Conservation (phyloP, 2,113 vertebrate genomes). For the Lophius piscatorius region DNA sequence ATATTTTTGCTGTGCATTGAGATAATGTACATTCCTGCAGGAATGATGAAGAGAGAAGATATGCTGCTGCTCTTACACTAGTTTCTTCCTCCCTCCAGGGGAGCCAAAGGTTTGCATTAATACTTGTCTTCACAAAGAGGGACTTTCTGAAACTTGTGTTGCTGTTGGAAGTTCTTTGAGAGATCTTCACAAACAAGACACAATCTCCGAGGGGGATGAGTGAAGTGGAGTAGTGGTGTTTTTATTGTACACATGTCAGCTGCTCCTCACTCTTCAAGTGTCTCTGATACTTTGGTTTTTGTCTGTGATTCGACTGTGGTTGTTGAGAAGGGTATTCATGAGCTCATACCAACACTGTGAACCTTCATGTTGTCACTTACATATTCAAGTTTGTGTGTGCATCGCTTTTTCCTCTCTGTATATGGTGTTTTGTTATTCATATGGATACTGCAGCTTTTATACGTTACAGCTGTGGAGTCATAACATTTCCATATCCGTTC, state of each 20-base stretch:
- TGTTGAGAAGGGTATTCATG: slow-evolving; percentile 18
- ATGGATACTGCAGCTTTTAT: slow-evolving; percentile 51
- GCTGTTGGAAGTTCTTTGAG: slow-evolving; percentile 30
- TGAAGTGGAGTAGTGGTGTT: background rate
- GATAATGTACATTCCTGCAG: slow-evolving; percentile 23
- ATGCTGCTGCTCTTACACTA: slow-evolving; percentile 12
- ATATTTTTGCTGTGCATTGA: slow-evolving; percentile 1
- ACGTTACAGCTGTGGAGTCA: slow-evolving; percentile 26
- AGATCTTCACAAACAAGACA: slow-evolving; percentile 18
- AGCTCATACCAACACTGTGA: slow-evolving; percentile 29
- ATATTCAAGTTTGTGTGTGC: slow-evolving; percentile 28
- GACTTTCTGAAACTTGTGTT: slow-evolving; percentile 61
- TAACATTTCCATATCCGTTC: slow-evolving; percentile 25
- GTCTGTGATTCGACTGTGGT: slow-evolving; percentile 17
- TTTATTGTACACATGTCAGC: slow-evolving; percentile 17
- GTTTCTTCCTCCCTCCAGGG: slow-evolving; percentile 32
- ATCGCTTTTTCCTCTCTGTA: slow-evolving; percentile 20
- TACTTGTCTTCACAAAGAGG: slow-evolving; percentile 59
- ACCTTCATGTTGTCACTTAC: slow-evolving; percentile 12
- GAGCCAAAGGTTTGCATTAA: slow-evolving; percentile 66
- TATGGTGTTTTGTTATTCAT: slow-evolving; percentile 45
- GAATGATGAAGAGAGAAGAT: slow-evolving; percentile 25
- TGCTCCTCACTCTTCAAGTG: slow-evolving; percentile 10
- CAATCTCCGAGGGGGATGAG: slow-evolving; percentile 7
- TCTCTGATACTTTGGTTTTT: slow-evolving; percentile 14